Conservation (phyloP, 2,797 vertebrate species). For the Megalops cyprinoides region DNA sequence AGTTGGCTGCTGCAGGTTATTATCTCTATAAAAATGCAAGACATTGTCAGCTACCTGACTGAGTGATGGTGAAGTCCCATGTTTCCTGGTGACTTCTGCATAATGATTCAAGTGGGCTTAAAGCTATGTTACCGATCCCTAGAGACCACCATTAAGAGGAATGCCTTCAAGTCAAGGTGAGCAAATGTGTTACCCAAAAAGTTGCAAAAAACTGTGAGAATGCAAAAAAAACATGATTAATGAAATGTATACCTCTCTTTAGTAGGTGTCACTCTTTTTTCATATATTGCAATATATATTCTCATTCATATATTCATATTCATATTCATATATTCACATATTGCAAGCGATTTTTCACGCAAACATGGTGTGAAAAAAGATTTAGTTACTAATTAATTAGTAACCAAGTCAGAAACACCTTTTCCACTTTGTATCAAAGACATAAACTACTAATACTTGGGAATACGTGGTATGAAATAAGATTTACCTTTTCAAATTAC, state of each 20-base stretch:
- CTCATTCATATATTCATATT: no score
- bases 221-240: neutral
- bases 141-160: conserved; percentile 66
- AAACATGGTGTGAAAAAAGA: no score
- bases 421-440: no score
- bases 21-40: conserved; percentile 83
- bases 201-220: neutral
- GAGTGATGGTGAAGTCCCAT: conserved; percentile 77
- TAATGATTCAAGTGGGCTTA: conserved; percentile 77
- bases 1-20: conserved; percentile 86
- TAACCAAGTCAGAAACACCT: no score
- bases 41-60: conserved; percentile 83
- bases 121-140: conserved; percentile 75
- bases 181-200: no score
- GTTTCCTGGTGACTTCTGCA: conserved; percentile 76
- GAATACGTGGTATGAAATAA: no score
- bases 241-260: neutral
- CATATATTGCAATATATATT: no score
- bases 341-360: no score
- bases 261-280: neutral
- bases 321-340: no score
- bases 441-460: no score
- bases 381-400: no score
- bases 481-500: no score
- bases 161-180: neutral